A percentile compares a stretch with the other conserved stretches of the same genome.
Evolutionary conservation across 2,888 invertebrate genomes (phyloP).

Genomic region (Hemicrepidius hirtus): DNA sequence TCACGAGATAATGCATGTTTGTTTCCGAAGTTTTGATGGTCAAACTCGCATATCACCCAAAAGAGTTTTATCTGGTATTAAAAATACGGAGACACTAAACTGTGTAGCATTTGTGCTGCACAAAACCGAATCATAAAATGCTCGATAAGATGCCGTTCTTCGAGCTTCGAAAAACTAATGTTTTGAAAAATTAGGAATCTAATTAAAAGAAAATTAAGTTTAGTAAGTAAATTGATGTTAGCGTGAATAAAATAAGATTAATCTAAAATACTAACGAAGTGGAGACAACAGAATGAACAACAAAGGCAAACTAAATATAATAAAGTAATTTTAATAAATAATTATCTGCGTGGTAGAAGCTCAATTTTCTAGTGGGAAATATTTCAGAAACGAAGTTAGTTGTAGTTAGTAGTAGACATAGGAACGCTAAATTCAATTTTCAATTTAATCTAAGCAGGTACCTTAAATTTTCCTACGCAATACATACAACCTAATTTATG

Average conservation of each 20-base stretch:
- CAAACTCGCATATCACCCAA: slow-evolving; percentile 21
- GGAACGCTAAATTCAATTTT: slow-evolving; percentile 24
- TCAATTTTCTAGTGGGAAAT: slow-evolving; percentile 11
- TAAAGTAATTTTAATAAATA: not conserved
- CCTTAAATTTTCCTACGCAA: slow-evolving; percentile 31
- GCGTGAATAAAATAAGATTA: not conserved
- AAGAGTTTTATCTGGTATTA: slow-evolving; percentile 20
- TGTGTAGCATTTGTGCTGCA: slow-evolving; percentile 11
- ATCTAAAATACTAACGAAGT: too few species aligned
- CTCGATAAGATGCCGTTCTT: not conserved
- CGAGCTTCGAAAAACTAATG: too few species aligned
- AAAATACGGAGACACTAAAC: slow-evolving; percentile 1
- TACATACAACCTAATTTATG: slow-evolving; percentile 44
- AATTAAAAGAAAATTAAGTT: too few species aligned
- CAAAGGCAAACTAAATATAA: not conserved
- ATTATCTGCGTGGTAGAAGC: not conserved
- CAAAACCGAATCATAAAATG: not conserved
- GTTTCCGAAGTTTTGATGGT: slow-evolving; percentile 29
- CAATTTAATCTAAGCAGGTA: slow-evolving; percentile 27
- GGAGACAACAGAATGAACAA: too few species aligned
- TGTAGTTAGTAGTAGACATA: not conserved
- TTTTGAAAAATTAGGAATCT: too few species aligned
- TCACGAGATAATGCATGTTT: slow-evolving; percentile 27
- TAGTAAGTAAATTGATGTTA: not conserved
- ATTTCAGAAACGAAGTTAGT: slow-evolving; percentile 4